These are phyloP conservation scores for Enteromius trimaculatus DNA, from an alignment of 2,797 vertebrate species.

Conservation along the genomic window DNA sequence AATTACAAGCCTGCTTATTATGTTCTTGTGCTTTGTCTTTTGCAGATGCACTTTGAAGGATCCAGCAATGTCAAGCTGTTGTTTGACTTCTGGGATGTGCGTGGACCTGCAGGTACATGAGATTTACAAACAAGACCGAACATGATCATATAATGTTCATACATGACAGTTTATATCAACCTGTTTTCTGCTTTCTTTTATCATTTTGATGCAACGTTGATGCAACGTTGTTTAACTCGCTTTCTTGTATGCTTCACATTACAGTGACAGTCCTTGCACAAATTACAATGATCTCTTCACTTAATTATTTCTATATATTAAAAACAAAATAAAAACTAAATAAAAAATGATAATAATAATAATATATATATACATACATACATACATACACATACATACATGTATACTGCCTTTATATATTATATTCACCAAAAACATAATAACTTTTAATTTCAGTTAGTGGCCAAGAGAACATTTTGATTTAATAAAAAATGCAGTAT, in stretches of 20 bases:
- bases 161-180: background rate
- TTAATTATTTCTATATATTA: background rate
- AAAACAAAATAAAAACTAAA: too few species aligned
- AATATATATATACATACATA: too few species aligned
- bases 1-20: background rate
- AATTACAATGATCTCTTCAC: background rate
- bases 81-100: slow-evolving; percentile 92
- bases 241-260: background rate
- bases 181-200: background rate
- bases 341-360: too few species aligned
- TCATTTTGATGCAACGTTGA: too few species aligned
- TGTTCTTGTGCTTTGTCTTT: slow-evolving; percentile 13
- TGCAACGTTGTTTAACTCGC: background rate
- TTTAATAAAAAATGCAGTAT: too few species aligned
- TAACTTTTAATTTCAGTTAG: too few species aligned
- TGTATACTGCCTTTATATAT: too few species aligned
- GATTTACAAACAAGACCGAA: slow-evolving; percentile 16
- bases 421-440: too few species aligned
- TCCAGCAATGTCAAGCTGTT: slow-evolving; percentile 86
- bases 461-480: too few species aligned
- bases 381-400: too few species aligned
- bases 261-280: background rate
- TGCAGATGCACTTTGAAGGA: slow-evolving; percentile 89
- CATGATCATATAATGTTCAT: background rate
- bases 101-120: slow-evolving; percentile 82